Conservation (phyloP, 2,797 vertebrate species). For the Lepus townsendii region DNA sequence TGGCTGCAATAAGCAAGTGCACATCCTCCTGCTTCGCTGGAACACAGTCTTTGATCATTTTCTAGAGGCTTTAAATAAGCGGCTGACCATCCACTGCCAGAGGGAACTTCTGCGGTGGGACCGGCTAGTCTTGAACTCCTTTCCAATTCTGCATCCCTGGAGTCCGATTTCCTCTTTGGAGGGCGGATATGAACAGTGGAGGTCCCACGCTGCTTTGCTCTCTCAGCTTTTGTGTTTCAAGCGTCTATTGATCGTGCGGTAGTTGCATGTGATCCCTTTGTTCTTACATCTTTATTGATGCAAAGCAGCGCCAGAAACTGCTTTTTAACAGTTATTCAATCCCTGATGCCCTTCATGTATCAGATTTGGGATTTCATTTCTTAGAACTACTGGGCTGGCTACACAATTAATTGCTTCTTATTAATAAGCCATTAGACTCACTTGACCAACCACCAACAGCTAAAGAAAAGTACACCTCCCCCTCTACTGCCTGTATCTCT, state of each 20-base stretch:
- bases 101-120: background rate
- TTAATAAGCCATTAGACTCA: constrained; percentile 79
- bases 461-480: constrained; percentile 69
- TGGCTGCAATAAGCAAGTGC: background rate
- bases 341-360: constrained; percentile 71
- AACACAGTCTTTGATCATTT: background rate
- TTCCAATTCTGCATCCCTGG: background rate
- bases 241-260: constrained; percentile 61
- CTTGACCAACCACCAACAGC: constrained; percentile 80
- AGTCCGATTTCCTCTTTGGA: constrained; percentile 15
- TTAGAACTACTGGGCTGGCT: constrained; percentile 78
- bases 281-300: constrained; percentile 82
- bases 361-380: constrained; percentile 83
- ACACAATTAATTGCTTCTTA: constrained; percentile 84
- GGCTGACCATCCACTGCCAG: background rate
- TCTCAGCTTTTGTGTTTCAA: constrained; percentile 72
- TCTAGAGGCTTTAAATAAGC: constrained; percentile 15
- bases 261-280: constrained; percentile 75
- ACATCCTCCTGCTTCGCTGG: constrained; percentile 14
- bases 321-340: constrained; percentile 79
- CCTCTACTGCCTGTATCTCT: constrained; percentile 43
- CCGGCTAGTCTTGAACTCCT: background rate
- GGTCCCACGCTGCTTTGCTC: background rate
- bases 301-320: constrained; percentile 75
- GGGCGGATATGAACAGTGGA: constrained; percentile 31